phyloP scores from a whole-genome alignment of 2,797 vertebrate genomes.

The Limosa lapponica region DNA sequence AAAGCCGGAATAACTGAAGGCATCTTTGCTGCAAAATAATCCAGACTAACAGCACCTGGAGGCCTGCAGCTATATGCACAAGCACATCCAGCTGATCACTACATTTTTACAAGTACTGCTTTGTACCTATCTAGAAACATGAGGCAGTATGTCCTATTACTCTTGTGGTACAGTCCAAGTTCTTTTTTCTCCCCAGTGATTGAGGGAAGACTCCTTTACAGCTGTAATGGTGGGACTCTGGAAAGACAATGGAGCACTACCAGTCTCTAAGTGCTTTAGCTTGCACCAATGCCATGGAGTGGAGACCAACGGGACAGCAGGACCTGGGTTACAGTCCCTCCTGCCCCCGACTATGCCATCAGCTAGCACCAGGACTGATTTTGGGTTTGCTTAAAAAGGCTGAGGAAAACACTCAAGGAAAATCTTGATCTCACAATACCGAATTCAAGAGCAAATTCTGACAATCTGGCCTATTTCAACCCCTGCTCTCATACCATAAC shows the following conservation, averaged over 20 bases:
- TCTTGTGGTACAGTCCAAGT: background rate
- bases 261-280: background rate
- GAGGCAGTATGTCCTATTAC: background rate
- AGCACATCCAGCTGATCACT: background rate
- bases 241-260: background rate
- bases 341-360: accelerated
- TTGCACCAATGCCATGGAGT: accelerated
- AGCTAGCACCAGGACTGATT: background rate
- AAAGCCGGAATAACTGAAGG: background rate
- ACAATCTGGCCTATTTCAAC: background rate
- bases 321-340: background rate
- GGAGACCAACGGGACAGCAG: background rate
- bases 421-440: background rate
- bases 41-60: background rate
- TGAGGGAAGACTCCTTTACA: background rate
- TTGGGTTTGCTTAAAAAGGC: background rate
- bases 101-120: background rate
- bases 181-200: background rate
- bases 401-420: background rate
- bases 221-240: background rate
- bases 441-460: background rate
- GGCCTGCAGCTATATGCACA: accelerated
- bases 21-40: background rate
- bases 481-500: background rate
- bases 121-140: background rate